Conservation (phyloP, 2,797 vertebrate genomes). For the Coranthus polyacanthus region DNA sequence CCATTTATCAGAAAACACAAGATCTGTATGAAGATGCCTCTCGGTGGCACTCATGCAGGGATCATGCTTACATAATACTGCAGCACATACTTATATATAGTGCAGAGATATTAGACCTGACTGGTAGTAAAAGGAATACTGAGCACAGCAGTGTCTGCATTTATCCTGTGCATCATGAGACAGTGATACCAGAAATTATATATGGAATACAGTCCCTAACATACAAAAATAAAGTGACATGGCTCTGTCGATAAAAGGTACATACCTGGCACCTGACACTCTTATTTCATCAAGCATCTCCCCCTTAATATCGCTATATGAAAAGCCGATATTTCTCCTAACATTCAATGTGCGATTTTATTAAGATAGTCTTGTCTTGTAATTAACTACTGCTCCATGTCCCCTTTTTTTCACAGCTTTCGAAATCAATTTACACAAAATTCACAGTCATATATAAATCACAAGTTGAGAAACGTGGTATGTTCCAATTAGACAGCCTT, state of each 20-base stretch:
- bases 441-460: slow-evolving; percentile 1
- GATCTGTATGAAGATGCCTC: slow-evolving; percentile 15
- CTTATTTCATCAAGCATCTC: slow-evolving; percentile 20
- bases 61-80: slow-evolving; percentile 6
- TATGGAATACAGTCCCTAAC: neutral
- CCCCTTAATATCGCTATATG: slow-evolving; percentile 25
- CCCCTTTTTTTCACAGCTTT: slow-evolving; percentile 10
- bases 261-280: slow-evolving; percentile 5
- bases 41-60: slow-evolving; percentile 3
- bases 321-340: slow-evolving; percentile 30
- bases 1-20: slow-evolving; percentile 5
- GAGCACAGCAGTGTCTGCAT: neutral
- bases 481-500: no score
- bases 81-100: neutral
- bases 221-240: no score
- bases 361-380: slow-evolving; percentile 18
- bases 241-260: neutral
- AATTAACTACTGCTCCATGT: neutral
- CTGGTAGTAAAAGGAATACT: neutral
- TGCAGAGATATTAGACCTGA: neutral
- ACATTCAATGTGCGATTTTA: slow-evolving; percentile 32
- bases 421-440: neutral
- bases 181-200: neutral
- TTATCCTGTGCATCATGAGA: neutral
- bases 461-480: slow-evolving; percentile 13